Percentiles rank a stretch among this genome's conserved stretches.
Conservation (phyloP, 2,888 invertebrate genomes). For the Serrognathus titanus region DNA sequence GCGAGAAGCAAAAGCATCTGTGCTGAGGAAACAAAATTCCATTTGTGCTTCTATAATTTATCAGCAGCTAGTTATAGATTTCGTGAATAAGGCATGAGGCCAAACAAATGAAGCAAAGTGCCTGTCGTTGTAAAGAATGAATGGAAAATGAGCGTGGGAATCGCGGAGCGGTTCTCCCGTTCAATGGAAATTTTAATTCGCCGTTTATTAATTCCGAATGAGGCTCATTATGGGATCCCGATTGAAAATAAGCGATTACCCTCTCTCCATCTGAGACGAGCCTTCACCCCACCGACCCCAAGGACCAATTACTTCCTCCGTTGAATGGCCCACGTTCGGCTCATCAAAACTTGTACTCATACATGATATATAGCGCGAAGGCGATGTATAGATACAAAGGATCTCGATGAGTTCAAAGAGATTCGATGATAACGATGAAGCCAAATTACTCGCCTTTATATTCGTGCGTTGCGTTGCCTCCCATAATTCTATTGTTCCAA, state of each 20-base stretch:
- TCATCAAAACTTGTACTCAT: slow-evolving; percentile 34
- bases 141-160: slow-evolving; percentile 45
- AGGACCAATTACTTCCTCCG: slow-evolving; percentile 33
- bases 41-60: slow-evolving; percentile 42
- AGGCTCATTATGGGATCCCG: slow-evolving; percentile 1
- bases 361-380: slow-evolving; percentile 23
- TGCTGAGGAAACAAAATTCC: slow-evolving; percentile 35
- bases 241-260: not conserved
- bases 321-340: slow-evolving; percentile 17
- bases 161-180: not conserved
- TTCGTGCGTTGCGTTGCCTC: slow-evolving; percentile 4
- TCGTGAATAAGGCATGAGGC: slow-evolving; percentile 45
- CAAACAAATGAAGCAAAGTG: slow-evolving; percentile 43
- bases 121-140: slow-evolving; percentile 41
- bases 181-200: not conserved
- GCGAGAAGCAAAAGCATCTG: slow-evolving; percentile 8
- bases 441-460: slow-evolving; percentile 43
- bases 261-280: slow-evolving; percentile 3
- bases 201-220: slow-evolving; percentile 1
- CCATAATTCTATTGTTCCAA: slow-evolving; percentile 10
- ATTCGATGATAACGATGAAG: slow-evolving; percentile 43
- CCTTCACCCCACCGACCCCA: slow-evolving; percentile 6
- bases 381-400: slow-evolving; percentile 32
- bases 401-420: slow-evolving; percentile 38
- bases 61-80: slow-evolving; percentile 46